Evolutionary conservation across 1,140 invertebrate genomes (phyloP).

Genomic region (Lasioglossum baleicum): DNA sequence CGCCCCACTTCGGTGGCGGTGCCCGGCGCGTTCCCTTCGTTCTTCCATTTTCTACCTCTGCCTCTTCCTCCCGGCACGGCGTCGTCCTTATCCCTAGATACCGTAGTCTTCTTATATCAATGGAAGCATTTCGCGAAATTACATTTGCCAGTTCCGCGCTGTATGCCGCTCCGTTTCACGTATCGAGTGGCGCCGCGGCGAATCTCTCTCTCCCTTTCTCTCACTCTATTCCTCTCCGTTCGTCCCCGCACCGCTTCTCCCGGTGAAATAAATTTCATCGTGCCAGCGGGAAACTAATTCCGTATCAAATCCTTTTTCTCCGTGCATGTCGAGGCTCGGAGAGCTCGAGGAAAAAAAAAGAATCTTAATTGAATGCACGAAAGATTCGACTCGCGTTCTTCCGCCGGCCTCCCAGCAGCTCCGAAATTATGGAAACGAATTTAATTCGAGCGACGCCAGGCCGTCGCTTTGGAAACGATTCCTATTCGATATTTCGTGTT

Average conservation of each 20-base stretch:
- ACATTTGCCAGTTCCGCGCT: slow-evolving; percentile 63
- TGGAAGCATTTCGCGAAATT: slow-evolving; percentile 72
- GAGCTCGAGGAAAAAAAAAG: no score
- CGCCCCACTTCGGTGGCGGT: background rate
- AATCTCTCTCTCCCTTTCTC: slow-evolving; percentile 2
- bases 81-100: slow-evolving; percentile 49
- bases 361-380: background rate
- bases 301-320: background rate
- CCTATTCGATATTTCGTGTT: slow-evolving; percentile 46
- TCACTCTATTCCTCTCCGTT: background rate
- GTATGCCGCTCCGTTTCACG: slow-evolving; percentile 38
- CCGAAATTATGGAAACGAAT: background rate
- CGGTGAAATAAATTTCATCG: slow-evolving; percentile 27
- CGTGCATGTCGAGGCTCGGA: background rate
- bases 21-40: slow-evolving; percentile 11
- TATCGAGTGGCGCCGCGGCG: slow-evolving; percentile 38
- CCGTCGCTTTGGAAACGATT: slow-evolving; percentile 4
- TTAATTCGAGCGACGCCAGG: background rate
- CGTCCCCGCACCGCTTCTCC: background rate
- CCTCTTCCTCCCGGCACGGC: slow-evolving; percentile 9
- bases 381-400: background rate
- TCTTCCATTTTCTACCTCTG: slow-evolving; percentile 57
- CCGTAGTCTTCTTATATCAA: slow-evolving; percentile 72
- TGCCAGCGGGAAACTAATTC: slow-evolving; percentile 1
- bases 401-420: background rate